Evolutionary conservation across 1,140 invertebrate genomes (phyloP), one percentile per base, ranked within the genome.

Genomic region (Calycopis cecrops): DNA sequence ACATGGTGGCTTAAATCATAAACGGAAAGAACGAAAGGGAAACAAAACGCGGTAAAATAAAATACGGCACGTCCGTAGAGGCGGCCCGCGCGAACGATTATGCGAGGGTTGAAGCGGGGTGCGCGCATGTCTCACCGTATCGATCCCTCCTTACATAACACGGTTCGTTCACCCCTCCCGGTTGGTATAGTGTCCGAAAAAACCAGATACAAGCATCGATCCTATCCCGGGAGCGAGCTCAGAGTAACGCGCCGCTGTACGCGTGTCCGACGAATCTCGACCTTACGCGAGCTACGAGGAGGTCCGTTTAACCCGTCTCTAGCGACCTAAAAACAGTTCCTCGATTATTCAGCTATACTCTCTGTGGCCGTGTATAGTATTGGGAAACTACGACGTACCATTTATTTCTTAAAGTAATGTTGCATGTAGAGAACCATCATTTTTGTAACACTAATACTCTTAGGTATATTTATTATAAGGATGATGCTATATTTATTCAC

Each of bases 1-100:
- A 93, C 94, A 95, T 95, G 93, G 93, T 94, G 74, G 76, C 77
- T 85, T 76, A 87, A 87, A 87, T 81, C 76, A 84, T 83, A 85
- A 87, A 87, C 82, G 80, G 74, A 87, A 85, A 84, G 76, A 85
- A 87, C 80, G 79, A 87, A 85, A 85, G 79, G 79, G 81, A 84
- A 87, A 84, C 78, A 85, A 85, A 85, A 87, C 76, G 79, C 84
- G 81, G 77, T 79, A 84, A 87, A 79, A 85, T 76, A 72, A 85
- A 73, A 72, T 59, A 64, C 68, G 73, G 74, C 72, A 81, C 80
- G 79, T 74, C 77, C 76, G 76, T 67, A 55, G 57, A 58, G 71
- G 70, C 60, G 71, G 79, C 77, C 77, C 81, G 77, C 81, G 75
- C 71, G 77, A 75, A 66, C 73, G 67, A 63, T 70, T 76, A 62